Evolutionary conservation across 2,113 vertebrate species (phyloP).

Genomic region (Puntigrus tetrazona): DNA sequence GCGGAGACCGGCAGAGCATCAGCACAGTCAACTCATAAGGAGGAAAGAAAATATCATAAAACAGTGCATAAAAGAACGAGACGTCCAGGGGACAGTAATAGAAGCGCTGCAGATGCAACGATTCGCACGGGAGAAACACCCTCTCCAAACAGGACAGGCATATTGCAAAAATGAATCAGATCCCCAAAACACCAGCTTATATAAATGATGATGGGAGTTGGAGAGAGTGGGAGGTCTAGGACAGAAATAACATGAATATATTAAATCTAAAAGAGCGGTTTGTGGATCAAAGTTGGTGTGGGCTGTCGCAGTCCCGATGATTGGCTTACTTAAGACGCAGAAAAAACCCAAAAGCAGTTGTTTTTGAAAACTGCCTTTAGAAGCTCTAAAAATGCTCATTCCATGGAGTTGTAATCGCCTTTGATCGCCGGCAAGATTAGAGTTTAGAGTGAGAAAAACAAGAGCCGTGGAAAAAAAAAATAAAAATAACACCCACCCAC

Average conservation of each 20-base stretch:
- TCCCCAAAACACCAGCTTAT: conserved; percentile 42
- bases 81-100: conserved; percentile 3
- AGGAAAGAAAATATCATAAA: conserved; percentile 1
- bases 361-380: conserved; percentile 22
- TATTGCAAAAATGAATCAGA: conserved; percentile 21
- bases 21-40: not conserved
- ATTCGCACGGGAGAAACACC: not conserved
- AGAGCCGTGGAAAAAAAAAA: conserved; percentile 50
- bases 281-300: conserved; percentile 37
- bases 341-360: conserved; percentile 7
- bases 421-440: conserved; percentile 58
- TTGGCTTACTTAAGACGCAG: conserved; percentile 22
- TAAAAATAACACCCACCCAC: conserved; percentile 54
- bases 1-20: conserved; percentile 35
- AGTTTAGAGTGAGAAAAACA: conserved; percentile 49
- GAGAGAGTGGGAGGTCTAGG: conserved; percentile 38
- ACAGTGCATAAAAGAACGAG: not conserved
- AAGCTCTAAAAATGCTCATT: conserved; percentile 46
- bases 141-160: conserved; percentile 2
- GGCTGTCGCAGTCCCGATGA: conserved; percentile 14
- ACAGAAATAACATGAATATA: conserved; percentile 45
- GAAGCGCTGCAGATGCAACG: not conserved
- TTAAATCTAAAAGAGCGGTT: conserved; percentile 19
- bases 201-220: conserved; percentile 42
- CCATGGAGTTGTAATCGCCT: conserved; percentile 35